Base-by-base conservation (phyloP, 2,113 vertebrate genomes). In the Nipponia nippon region DNA sequence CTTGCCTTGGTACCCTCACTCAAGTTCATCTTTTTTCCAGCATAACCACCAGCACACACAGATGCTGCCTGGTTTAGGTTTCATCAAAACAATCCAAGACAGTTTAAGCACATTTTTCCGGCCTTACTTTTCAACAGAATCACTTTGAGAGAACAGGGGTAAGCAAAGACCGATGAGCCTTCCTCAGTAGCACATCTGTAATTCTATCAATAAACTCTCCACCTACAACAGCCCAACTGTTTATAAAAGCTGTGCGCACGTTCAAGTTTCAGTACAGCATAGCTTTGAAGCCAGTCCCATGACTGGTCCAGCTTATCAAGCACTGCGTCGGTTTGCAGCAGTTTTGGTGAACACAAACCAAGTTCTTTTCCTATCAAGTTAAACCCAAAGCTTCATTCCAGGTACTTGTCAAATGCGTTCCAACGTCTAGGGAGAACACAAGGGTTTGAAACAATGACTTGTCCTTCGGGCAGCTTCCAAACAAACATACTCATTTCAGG, bases 111-210 rank as follows among this genome's bases (percentile, higher is more conserved):
- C 42, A 44, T 73, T 78, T 69, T 89, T 86, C 53, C 70, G 59
- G 44, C 30, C 22, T 81, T n/a, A 18, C 44, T 91, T 82, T 79
- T 72, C 77, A 89, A 19, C 1, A 0, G 32, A 55, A 55, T 50
- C 18, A 21, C 36, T 92, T 46, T 38, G 38, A 75, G 20, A 59
- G 26, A 91, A 77, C 0, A 0, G 22, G 10, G 3, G 6, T 62
- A 69, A 78, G n/a, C n/a, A 46, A 79, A 59, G 30, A 61, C 20
- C n/a, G 13, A 86, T 44, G 50, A 70, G 44, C 18, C 22, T 67
- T 67, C 63, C 47, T 61, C 5, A 0, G 83, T 2, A 76, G 40
- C 23, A 76, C 34, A 56, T 62, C 52, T 47, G 32, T 42, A 76
- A 70, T 29, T 50, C 17, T 19, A 11, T 80, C 40, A 44, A 44